Evolutionary conservation across 2,797 vertebrate species (phyloP).

Genomic region (Ciconia nigra): DNA sequence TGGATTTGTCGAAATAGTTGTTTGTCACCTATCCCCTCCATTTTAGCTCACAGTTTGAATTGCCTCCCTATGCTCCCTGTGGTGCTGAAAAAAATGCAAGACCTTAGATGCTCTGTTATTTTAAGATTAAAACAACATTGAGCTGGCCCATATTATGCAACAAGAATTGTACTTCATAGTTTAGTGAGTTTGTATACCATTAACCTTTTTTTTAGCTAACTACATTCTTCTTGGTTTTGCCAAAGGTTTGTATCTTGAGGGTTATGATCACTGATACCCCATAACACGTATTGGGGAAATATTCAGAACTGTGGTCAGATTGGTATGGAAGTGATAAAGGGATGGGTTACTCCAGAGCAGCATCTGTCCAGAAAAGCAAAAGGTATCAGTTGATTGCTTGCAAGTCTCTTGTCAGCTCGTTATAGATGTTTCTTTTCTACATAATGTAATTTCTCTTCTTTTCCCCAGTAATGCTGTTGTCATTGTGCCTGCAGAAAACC

Average conservation of each 20-base stretch:
- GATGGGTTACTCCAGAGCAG: not conserved
- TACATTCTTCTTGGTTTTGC: not conserved
- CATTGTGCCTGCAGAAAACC: not conserved
- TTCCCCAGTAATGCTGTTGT: not conserved
- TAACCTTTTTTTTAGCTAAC: not conserved
- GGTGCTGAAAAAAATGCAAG: not conserved
- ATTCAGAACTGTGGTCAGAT: not conserved
- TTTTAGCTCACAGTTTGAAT: not conserved
- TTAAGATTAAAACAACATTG: conserved; percentile 7
- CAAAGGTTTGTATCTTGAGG: not conserved
- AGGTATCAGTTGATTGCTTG: not conserved
- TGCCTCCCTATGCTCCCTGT: not conserved
- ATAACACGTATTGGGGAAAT: not conserved
- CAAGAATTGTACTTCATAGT: not conserved
- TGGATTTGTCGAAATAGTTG: not conserved
- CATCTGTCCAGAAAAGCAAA: not conserved
- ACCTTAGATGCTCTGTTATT: conserved; percentile 8
- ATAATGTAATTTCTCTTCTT: not conserved
- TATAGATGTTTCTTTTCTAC: not conserved
- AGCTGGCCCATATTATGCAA: not conserved
- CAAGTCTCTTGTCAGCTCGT: not conserved
- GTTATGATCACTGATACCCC: not conserved
- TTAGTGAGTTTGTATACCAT: not conserved
- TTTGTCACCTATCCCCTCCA: not conserved
- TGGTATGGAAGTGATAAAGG: not conserved